Conservation (phyloP, 64 coral and sea anemone genomes). For the Catalaphyllia jardinei region DNA sequence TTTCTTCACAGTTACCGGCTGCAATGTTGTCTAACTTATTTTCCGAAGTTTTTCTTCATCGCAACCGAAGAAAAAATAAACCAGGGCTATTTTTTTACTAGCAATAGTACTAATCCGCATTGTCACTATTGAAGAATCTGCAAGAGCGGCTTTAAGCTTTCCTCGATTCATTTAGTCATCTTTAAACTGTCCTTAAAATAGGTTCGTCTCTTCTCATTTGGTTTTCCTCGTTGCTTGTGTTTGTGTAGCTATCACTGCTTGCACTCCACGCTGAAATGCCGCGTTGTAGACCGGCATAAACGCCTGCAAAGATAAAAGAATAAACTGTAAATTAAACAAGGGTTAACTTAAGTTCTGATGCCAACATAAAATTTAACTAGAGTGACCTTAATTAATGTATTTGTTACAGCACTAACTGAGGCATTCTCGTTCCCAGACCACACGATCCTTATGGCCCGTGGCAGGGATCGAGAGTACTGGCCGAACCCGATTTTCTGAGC, state of each 20-base stretch:
- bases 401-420: no score
- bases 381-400: background rate
- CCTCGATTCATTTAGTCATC: background rate
- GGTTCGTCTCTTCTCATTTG: background rate
- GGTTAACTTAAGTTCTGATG: background rate
- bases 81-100: background rate
- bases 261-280: constrained; percentile 66
- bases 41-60: background rate
- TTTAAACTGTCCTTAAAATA: background rate
- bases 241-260: constrained; percentile 53
- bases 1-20: background rate
- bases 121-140: background rate
- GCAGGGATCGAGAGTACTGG: no score
- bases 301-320: constrained; percentile 23
- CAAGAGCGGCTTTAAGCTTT: background rate
- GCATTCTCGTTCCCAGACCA: no score
- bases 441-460: no score
- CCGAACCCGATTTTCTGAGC: no score
- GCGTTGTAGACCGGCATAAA: constrained; percentile 82
- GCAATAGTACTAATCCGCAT: background rate
- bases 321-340: background rate
- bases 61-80: background rate
- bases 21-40: background rate
- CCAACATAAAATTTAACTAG: background rate
- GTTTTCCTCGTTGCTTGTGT: constrained; percentile 31